Conservation (phyloP, 35 echinoderm and acorn worm species). For the Lytechinus pictus region DNA sequence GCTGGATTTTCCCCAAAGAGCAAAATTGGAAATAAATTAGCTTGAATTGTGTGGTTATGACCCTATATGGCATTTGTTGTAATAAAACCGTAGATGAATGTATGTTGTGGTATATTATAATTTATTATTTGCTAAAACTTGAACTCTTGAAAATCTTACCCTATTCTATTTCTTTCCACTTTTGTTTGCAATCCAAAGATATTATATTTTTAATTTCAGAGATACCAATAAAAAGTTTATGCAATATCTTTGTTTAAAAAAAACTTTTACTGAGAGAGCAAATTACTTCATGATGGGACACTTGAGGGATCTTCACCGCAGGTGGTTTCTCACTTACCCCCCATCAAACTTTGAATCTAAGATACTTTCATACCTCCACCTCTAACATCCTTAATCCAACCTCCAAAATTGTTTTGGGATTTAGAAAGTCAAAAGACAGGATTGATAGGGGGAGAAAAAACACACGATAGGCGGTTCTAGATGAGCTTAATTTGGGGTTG, state of each 20-base stretch:
- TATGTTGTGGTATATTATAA: no score
- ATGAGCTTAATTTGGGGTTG: conserved; percentile 37
- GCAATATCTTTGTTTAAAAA: no score
- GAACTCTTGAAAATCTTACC: no score
- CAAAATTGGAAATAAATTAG: not conserved
- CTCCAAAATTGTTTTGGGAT: conserved; percentile 18
- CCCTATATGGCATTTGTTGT: not conserved
- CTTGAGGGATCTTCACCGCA: not conserved
- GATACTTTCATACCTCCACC: not conserved
- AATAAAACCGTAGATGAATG: not conserved
- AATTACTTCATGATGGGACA: not conserved
- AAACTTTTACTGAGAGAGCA: not conserved
- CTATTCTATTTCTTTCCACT: no score
- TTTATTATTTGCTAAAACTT: no score
- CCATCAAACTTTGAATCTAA: not conserved
- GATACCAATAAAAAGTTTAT: no score
- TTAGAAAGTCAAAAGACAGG: not conserved
- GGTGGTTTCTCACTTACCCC: not conserved
- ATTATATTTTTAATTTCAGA: no score
- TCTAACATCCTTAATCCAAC: not conserved
- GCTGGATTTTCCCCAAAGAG: not conserved
- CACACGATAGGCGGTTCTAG: not conserved
- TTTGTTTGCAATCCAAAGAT: no score
- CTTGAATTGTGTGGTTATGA: not conserved
- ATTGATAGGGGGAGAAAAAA: not conserved